Evolutionary conservation across 2,113 vertebrate genomes (phyloP).

Genomic region (Pontoporia blainvillei): DNA sequence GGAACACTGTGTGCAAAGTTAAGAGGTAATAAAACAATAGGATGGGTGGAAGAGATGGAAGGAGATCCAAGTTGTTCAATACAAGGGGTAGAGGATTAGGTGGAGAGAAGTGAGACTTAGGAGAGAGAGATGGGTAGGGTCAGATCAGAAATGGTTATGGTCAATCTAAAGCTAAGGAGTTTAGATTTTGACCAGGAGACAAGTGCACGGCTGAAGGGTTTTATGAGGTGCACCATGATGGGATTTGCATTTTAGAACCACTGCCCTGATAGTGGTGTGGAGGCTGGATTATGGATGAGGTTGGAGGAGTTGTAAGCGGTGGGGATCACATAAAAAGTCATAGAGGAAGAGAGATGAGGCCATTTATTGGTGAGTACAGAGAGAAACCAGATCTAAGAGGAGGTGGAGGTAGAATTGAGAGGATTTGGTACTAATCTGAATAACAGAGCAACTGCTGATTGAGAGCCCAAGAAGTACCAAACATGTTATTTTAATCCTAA

Average conservation of each 20-base stretch:
- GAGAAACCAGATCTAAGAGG: not conserved
- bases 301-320: accelerated
- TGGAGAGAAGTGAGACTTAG: not conserved
- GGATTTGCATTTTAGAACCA: not conserved
- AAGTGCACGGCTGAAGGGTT: not conserved
- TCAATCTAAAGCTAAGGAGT: not conserved
- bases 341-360: not conserved
- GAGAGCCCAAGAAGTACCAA: not conserved
- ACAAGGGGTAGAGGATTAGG: not conserved
- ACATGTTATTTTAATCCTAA: not conserved
- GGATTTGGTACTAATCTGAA: not conserved
- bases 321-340: not conserved
- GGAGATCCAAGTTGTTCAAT: not conserved
- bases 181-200: not conserved
- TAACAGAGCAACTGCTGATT: not conserved
- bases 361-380: not conserved
- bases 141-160: not conserved
- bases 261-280: not conserved
- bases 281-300: not conserved
- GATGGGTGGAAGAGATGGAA: not conserved
- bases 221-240: not conserved
- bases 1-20: not conserved
- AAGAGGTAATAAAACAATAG: not conserved
- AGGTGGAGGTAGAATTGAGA: not conserved
- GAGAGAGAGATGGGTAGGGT: not conserved